Base-by-base conservation (phyloP, 2,113 vertebrate species). In the Macquaria ambigua region DNA sequence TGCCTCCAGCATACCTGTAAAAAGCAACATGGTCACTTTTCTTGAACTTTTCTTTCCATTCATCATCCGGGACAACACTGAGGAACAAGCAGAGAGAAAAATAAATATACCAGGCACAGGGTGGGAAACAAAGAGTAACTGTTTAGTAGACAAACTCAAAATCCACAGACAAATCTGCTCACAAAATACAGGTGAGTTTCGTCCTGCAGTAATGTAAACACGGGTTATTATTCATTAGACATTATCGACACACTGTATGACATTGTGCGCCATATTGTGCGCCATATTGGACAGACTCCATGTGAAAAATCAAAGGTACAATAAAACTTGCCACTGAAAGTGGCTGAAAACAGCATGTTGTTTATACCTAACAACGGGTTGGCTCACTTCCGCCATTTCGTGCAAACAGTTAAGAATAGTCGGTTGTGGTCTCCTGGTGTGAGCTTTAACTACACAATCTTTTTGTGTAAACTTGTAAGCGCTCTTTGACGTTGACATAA, bases 11-110 rank as follows among this genome's bases (percentile, higher is more conserved):
- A 53, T 72, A 96, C 96, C 91, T 95, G 78, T 96, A 96, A 86
- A 96, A 96, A 34, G 91, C 89, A 68, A 96, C 94, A 18, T 95
- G 7, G 0, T 91, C 15, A 46, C 91, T 94, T 41, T 82, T 94
- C 90, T 95, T 95, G 82, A 93, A 96, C 80, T 89, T 94, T 3
- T 83, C 84, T 62, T 85, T 81, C 0, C 71, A 74, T 25, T 94
- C 90, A 86, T 92, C 92, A 15, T 78, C 87, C 37, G 92, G 90
- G 10, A 91, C 41, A 20, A 88, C 74, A 58, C 94, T 94, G 81
- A 58, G 61, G 25, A 70, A 21, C 3, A 53, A 71, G 16, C 23
- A 77, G 9, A 41, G 2, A 56, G 58, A 63, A 66, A 56, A 37
- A 5, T 6, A 21, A 34, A 50, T 25, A 43, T 0, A 43, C 21